A percentile compares a stretch with the other conserved stretches of the same genome.
These are phyloP conservation scores for Elysia crispata DNA, from an alignment of 2,888 invertebrate species.

Conservation along the genomic window DNA sequence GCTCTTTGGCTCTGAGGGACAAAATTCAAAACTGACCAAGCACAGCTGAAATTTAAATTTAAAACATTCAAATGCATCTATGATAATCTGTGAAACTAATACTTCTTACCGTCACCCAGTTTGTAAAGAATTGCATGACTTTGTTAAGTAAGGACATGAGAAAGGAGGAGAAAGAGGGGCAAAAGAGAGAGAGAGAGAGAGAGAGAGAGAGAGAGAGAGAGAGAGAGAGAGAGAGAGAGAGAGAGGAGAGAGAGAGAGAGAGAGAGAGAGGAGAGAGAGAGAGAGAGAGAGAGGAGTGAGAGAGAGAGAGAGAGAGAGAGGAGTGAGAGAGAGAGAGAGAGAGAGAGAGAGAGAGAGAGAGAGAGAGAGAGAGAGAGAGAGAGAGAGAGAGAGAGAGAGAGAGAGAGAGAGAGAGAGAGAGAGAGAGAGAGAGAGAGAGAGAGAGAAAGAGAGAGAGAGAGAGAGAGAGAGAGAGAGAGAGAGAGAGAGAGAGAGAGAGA, in stretches of 20 bases:
- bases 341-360: not conserved
- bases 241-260: not conserved
- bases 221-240: not conserved
- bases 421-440: not conserved
- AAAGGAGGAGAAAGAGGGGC: too few species aligned
- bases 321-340: not conserved
- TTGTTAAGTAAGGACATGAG: too few species aligned
- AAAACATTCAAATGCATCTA: too few species aligned
- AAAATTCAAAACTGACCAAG: too few species aligned
- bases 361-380: not conserved
- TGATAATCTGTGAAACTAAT: too few species aligned
- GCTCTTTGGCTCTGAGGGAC: too few species aligned
- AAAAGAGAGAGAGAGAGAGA: not conserved
- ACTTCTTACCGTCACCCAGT: too few species aligned
- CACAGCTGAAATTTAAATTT: too few species aligned
- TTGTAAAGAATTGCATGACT: too few species aligned
- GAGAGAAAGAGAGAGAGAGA: not conserved
- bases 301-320: not conserved
- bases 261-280: not conserved
- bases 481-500: not conserved
- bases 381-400: not conserved
- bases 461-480: not conserved
- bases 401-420: not conserved
- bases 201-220: not conserved
- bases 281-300: not conserved